phyloP scores from a whole-genome alignment of 1,140 invertebrate species.

The Drosophila aff. region DNA sequence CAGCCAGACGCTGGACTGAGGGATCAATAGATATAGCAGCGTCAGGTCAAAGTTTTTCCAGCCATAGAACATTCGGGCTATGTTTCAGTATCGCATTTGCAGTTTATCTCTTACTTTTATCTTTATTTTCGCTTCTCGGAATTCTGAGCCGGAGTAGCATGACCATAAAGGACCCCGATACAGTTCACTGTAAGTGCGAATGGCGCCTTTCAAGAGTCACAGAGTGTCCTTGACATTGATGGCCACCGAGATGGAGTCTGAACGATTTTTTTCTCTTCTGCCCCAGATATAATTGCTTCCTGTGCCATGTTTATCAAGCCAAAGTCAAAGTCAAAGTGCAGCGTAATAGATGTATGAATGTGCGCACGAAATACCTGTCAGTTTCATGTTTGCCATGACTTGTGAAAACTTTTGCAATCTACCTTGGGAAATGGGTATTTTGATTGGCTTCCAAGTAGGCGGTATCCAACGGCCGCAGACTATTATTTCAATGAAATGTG shows the following conservation, averaged over 20 bases:
- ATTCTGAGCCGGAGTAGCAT: not conserved
- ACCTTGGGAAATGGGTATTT: constrained; percentile 21
- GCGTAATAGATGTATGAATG: constrained; percentile 34
- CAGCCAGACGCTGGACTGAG: constrained; percentile 3
- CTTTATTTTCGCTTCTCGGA: not conserved
- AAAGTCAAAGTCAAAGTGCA: constrained; percentile 33
- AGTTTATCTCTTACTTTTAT: constrained; percentile 27
- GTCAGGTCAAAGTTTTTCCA: constrained; percentile 52
- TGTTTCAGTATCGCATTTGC: constrained; percentile 36
- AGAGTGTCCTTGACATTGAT: constrained; percentile 63
- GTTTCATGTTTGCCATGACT: constrained; percentile 37
- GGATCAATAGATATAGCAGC: constrained; percentile 20
- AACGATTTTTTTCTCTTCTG: constrained; percentile 18
- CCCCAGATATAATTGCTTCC: constrained; percentile 63
- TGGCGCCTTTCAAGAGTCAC: constrained; percentile 34
- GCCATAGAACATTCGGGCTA: constrained; percentile 17
- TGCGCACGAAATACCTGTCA: constrained; percentile 16
- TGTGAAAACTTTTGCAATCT: constrained; percentile 31
- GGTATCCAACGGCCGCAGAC: constrained; percentile 5
- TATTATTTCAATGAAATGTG: constrained; percentile 21
- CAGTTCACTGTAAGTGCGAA: constrained; percentile 49
- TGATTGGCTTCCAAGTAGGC: constrained; percentile 11
- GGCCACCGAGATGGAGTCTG: constrained; percentile 10
- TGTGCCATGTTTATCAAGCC: constrained; percentile 33
- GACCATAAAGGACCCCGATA: constrained; percentile 35